phyloP scores from a whole-genome alignment of 2,888 invertebrate genomes.

The Nomada ferruginata region DNA sequence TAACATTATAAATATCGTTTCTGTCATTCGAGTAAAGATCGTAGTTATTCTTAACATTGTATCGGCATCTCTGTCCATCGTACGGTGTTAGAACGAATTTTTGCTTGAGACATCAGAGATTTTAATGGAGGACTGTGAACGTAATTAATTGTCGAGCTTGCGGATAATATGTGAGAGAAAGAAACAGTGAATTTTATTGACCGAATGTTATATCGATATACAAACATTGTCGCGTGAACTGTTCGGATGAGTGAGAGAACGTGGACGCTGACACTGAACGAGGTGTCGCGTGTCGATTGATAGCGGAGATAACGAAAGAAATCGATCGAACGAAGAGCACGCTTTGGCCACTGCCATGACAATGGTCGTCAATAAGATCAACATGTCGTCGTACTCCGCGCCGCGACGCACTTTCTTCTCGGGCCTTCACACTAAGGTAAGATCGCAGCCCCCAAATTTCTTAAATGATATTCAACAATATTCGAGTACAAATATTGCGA shows the following conservation, averaged over 20 bases:
- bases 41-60: too few relatives aligned
- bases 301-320: conserved; percentile 16
- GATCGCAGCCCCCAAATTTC: not conserved
- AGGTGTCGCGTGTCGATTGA: conserved; percentile 41
- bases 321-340: conserved; percentile 46
- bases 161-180: conserved; percentile 15
- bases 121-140: too few relatives aligned
- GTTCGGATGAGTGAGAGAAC: conserved; percentile 38
- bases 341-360: conserved; percentile 71
- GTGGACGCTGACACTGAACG: conserved; percentile 36
- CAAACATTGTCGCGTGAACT: conserved; percentile 14
- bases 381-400: conserved; percentile 81
- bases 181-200: not conserved
- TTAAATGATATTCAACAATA: not conserved
- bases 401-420: conserved; percentile 80
- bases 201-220: not conserved
- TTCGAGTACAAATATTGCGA: too few relatives aligned
- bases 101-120: too few relatives aligned
- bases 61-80: too few relatives aligned
- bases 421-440: conserved; percentile 79
- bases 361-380: conserved; percentile 83
- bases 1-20: too few relatives aligned
- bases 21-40: too few relatives aligned
- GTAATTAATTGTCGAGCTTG: too few relatives aligned
- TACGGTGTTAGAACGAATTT: too few relatives aligned